Evolutionary conservation across 2,888 invertebrate genomes (phyloP).

Genomic region (Artemia sp.): DNA sequence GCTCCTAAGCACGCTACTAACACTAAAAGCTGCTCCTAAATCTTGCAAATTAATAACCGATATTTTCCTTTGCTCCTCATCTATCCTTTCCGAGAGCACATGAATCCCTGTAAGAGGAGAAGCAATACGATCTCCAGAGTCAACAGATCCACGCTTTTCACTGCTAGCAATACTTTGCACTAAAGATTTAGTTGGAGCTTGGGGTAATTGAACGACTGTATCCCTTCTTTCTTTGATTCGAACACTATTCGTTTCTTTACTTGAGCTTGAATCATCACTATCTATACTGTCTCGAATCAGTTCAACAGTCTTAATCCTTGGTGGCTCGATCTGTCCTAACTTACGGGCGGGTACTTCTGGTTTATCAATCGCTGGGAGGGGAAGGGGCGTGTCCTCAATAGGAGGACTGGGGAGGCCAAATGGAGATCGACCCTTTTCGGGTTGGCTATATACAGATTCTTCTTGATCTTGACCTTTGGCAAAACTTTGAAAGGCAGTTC

Average conservation of each 20-base stretch:
- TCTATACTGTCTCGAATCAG: neutral
- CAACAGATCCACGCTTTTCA: constrained; percentile 23
- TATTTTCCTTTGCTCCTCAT: constrained; percentile 26
- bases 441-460: neutral
- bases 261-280: constrained; percentile 3
- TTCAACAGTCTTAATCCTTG: constrained; percentile 16
- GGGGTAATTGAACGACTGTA: constrained; percentile 18
- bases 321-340: constrained; percentile 22
- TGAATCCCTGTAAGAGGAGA: constrained; percentile 17
- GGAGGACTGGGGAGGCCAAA: constrained; percentile 13
- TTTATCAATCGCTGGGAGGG: neutral
- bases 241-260: neutral
- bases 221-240: constrained; percentile 18
- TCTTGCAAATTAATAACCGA: constrained; percentile 28
- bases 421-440: neutral
- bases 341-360: constrained; percentile 20
- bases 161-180: neutral
- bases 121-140: constrained; percentile 23
- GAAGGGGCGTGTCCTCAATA: constrained; percentile 13
- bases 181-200: constrained; percentile 16
- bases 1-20: constrained; percentile 17
- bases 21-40: constrained; percentile 27
- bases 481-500: constrained; percentile 18
- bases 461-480: constrained; percentile 6
- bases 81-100: constrained; percentile 22